A percentile compares a stretch with the other conserved stretches of the same genome.
Conservation (phyloP, 1,140 invertebrate species). For the Elymnias hypermnestra region DNA sequence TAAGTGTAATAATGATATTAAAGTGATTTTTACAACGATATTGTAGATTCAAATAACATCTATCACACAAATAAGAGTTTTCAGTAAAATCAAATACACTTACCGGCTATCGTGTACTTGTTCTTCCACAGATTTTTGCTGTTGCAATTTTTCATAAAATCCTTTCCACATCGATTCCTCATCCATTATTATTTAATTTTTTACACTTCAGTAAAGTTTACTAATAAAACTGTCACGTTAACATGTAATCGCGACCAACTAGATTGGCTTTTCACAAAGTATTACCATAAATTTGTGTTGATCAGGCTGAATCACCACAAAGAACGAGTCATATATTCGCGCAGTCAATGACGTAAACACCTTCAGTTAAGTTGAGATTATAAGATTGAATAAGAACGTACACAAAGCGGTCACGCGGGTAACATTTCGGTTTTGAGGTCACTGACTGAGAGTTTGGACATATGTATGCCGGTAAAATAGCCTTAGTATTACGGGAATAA, state of each 20-base stretch:
- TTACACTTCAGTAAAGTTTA: no score
- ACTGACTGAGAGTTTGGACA: background rate
- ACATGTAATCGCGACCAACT: slow-evolving; percentile 5
- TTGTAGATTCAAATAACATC: no score
- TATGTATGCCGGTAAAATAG: background rate
- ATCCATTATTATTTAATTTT: slow-evolving; percentile 57
- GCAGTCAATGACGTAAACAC: slow-evolving; percentile 59
- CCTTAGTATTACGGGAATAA: background rate
- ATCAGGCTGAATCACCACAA: slow-evolving; percentile 55
- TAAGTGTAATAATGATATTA: no score
- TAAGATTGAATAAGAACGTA: slow-evolving; percentile 18
- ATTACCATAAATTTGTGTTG: slow-evolving; percentile 32
- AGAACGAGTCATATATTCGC: slow-evolving; percentile 49
- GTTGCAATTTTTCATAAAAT: slow-evolving; percentile 79
- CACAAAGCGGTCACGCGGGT: background rate
- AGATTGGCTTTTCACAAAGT: background rate
- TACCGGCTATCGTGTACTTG: slow-evolving; percentile 80
- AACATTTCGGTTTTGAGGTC: slow-evolving; percentile 11
- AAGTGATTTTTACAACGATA: no score
- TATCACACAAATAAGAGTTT: no score
- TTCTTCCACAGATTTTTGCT: slow-evolving; percentile 76
- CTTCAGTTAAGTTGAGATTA: slow-evolving; percentile 19
- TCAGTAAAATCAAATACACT: no score
- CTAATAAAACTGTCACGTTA: no score
- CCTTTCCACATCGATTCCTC: slow-evolving; percentile 85